phyloP scores from a whole-genome alignment of 2,113 vertebrate genomes.

The Cyprinodon brontotheroides region DNA sequence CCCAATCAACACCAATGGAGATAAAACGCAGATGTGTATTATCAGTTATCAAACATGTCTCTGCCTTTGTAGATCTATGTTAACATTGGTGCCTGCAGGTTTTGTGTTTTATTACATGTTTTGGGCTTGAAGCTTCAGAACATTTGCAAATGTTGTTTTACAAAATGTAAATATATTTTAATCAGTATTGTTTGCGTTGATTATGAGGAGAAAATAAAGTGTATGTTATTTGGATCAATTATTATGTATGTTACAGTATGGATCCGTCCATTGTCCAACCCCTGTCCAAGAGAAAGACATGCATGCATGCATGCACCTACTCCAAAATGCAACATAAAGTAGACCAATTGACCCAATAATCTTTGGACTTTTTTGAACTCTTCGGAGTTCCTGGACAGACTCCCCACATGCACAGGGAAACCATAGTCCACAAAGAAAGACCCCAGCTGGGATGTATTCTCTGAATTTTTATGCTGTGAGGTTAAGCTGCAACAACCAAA shows the following conservation, averaged over 20 bases:
- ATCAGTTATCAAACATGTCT: conserved; percentile 8
- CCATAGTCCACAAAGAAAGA: background rate
- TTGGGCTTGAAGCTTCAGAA: background rate
- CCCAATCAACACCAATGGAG: conserved; percentile 43
- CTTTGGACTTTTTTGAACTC: background rate
- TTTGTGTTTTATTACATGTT: background rate
- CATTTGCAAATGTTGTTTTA: background rate
- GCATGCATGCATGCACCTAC: background rate
- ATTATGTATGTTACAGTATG: background rate
- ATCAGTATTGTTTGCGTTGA: background rate
- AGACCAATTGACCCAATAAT: background rate
- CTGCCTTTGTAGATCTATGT: conserved; percentile 18
- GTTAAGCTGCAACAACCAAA: no score
- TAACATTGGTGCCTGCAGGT: background rate
- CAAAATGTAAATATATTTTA: background rate
- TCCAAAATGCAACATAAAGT: background rate
- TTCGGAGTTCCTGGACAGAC: background rate
- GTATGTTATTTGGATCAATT: no score
- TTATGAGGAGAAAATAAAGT: no score
- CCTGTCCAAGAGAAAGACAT: background rate
- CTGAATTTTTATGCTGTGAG: background rate
- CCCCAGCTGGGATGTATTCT: no score
- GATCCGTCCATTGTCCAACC: background rate
- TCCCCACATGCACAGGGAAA: background rate
- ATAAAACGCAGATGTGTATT: conserved; percentile 29